phyloP scores from a whole-genome alignment of 2,113 vertebrate species.

The Rhadina sibilatrix region DNA sequence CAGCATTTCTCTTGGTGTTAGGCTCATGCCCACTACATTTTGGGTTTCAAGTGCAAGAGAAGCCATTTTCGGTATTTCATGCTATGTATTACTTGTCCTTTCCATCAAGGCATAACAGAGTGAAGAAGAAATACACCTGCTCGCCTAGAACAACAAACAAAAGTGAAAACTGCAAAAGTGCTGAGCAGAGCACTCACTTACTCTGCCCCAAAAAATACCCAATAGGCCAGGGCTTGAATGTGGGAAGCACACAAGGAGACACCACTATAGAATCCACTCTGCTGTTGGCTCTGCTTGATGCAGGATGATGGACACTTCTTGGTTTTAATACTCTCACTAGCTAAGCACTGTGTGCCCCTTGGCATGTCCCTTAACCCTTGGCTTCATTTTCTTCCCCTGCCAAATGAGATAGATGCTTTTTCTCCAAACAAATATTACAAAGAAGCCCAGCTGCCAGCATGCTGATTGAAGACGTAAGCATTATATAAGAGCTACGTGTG shows the following conservation, averaged over 20 bases:
- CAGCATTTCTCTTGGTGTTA: background rate
- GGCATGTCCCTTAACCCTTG: background rate
- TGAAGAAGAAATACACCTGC: background rate
- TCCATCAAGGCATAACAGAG: background rate
- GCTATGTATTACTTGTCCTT: background rate
- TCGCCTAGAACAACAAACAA: background rate
- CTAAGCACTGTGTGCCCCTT: background rate
- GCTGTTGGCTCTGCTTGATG: background rate
- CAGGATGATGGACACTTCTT: background rate
- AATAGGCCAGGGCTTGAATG: background rate
- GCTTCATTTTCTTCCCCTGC: background rate
- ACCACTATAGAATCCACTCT: rapidly evolving
- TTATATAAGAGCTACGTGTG: conserved; percentile 55
- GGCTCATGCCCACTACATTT: background rate
- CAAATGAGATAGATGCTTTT: background rate
- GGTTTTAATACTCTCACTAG: background rate
- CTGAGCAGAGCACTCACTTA: background rate
- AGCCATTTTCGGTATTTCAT: background rate
- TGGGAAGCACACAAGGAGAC: rapidly evolving
- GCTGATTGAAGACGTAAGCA: conserved; percentile 20
- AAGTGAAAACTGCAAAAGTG: background rate
- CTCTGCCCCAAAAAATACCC: background rate
- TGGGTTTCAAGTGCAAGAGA: background rate
- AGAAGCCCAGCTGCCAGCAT: background rate
- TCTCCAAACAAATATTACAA: background rate